These are phyloP conservation scores for Sesamia inferens DNA, from an alignment of 2,888 invertebrate genomes.

Conservation along the genomic window DNA sequence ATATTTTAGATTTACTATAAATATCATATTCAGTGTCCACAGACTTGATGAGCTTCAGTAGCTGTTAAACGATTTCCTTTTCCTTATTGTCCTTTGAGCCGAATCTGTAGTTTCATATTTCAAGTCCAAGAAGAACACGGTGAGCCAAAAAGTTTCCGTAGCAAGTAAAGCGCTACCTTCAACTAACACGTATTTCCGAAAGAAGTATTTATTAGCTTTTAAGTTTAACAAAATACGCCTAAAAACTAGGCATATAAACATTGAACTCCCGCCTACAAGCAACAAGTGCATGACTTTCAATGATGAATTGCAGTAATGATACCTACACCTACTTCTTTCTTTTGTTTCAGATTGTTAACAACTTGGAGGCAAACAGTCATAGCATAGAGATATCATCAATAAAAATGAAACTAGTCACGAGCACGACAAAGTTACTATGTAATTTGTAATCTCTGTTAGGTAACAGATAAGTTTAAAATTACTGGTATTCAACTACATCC, in stretches of 20 bases:
- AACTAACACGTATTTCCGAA: background rate
- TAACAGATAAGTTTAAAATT: background rate
- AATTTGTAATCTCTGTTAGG: slow-evolving; percentile 16
- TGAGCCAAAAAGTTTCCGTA: background rate
- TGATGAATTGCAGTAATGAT: slow-evolving; percentile 42
- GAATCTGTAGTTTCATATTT: background rate
- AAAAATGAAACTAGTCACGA: slow-evolving; percentile 39
- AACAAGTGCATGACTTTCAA: slow-evolving; percentile 47
- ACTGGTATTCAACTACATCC: background rate
- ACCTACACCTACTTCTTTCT: slow-evolving; percentile 39
- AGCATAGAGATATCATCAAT: slow-evolving; percentile 36
- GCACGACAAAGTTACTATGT: slow-evolving; percentile 31
- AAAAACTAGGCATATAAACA: slow-evolving; percentile 15
- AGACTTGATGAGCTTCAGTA: background rate
- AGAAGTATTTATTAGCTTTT: background rate
- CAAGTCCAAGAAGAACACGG: background rate
- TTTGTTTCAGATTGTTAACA: slow-evolving; percentile 26
- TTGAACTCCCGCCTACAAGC: slow-evolving; percentile 46
- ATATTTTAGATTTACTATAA: background rate
- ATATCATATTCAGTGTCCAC: background rate
- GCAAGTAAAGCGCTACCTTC: background rate
- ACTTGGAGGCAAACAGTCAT: slow-evolving; percentile 35
- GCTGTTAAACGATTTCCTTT: no score
- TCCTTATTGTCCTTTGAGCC: slow-evolving; percentile 13
- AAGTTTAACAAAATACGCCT: slow-evolving; percentile 32